These are phyloP conservation scores for Lethenteron reissneri DNA, from an alignment of 2,113 vertebrate species.

Conservation along the genomic window DNA sequence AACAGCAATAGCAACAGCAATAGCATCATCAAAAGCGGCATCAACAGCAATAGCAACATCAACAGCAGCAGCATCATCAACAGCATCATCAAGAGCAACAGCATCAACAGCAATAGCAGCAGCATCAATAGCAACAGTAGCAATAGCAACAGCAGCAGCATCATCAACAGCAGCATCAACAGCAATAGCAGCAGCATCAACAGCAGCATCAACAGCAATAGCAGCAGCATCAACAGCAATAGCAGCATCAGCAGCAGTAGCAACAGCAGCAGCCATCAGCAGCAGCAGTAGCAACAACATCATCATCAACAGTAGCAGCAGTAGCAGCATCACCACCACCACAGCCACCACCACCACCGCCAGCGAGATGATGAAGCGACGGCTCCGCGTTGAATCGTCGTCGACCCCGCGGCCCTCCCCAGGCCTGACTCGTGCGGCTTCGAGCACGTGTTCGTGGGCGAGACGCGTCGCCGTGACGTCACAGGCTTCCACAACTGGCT, in stretches of 20 bases:
- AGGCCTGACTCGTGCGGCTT: conserved; percentile 54
- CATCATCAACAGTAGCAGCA: neutral
- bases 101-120: neutral
- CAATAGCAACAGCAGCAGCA: neutral
- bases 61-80: neutral
- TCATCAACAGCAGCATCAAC: neutral
- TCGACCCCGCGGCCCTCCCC: neutral
- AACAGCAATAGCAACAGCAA: neutral
- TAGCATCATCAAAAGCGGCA: neutral
- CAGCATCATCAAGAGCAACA: neutral
- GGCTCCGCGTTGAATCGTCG: neutral
- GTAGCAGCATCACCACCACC: neutral
- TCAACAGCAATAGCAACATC: neutral
- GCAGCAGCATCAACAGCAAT: neutral
- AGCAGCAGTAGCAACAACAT: too few relatives aligned
- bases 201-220: neutral
- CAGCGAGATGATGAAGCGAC: neutral
- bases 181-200: neutral
- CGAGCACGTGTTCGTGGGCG: conserved; percentile 58
- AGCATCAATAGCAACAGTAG: neutral
- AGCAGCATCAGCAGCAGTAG: neutral
- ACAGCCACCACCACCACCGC: neutral
- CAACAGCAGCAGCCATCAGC: too few relatives aligned
- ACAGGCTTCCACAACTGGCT: conserved; percentile 60
- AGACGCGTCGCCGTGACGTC: conserved; percentile 31